Evolutionary conservation across 2,888 invertebrate genomes (phyloP), one percentile per base, ranked within the genome.

Genomic region (Diploptera punctata): DNA sequence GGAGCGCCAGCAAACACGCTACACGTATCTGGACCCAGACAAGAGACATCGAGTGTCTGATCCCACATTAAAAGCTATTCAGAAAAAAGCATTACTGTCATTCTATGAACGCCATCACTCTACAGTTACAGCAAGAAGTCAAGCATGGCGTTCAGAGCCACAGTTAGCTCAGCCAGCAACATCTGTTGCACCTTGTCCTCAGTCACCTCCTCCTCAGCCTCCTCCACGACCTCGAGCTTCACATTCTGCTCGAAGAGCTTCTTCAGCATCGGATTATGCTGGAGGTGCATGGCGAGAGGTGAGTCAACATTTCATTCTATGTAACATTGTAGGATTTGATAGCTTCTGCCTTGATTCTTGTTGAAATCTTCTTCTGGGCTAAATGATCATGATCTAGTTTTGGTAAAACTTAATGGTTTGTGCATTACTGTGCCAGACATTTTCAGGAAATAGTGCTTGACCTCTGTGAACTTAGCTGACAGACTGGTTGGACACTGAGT

Each of bases 71-170:
- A 94, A 93, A 82, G 92, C 91, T 16, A 90, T 93, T 74, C 94
- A 94, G 79, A 93, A 94, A 83, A 92, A 93, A 80, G 94, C 94
- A 0, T 85, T 94, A 7, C 84, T 93, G 73, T 92, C 92, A 1
- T 94, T 92, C 79, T 93, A 93, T 81, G 93, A 94, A 79, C 85
- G 93, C 61, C 92, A 93, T 77, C 88, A 89, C 67, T 73, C 77
- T 76, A 77, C 78, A 78, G 77, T 77, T 76, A 70, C 76, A 44
- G 76, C 16, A 73, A 75, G 33, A 19, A 69, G 60, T 60, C 69
- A 72, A 61, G 82, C 85, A 13, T 89, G 88, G 88, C 82, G 87
- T 69, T 88, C 88, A 0, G 88, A 89, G 77, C 88, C 88, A 0
- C 87, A 88, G 71, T 79, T 88, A 10, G 84, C 86, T 1, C 82